A percentile compares a stretch with the other conserved stretches of the same genome.
These are phyloP conservation scores for Auanema sp. DNA, from an alignment of 2,888 invertebrate species.

Conservation along the genomic window DNA sequence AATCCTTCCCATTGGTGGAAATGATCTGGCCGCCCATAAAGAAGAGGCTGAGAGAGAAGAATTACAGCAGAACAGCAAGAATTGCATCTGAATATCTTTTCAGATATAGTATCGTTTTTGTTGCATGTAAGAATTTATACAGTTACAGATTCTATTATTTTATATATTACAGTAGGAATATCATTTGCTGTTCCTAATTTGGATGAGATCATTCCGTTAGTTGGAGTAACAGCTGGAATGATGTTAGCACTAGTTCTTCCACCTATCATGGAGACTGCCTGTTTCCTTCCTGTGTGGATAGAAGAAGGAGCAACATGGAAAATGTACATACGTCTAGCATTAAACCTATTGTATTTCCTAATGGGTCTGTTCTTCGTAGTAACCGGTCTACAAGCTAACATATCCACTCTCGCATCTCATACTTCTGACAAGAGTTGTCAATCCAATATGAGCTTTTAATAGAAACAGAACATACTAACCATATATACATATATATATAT, in stretches of 20 bases:
- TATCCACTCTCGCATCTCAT: not conserved
- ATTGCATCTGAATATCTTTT: conserved; percentile 71
- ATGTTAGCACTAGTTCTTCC: conserved; percentile 52
- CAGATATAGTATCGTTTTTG: conserved; percentile 75
- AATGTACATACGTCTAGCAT: conserved; percentile 11
- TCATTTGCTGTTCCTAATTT: conserved; percentile 58
- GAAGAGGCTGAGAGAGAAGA: conserved; percentile 24
- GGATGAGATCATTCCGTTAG: conserved; percentile 60
- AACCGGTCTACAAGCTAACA: conserved; percentile 47
- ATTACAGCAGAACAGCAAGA: conserved; percentile 9
- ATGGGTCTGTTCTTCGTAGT: conserved; percentile 49
- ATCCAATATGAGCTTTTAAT: no score
- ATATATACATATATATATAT: no score
- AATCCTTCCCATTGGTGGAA: conserved; percentile 88
- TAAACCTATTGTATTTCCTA: conserved; percentile 29
- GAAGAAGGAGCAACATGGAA: conserved; percentile 11
- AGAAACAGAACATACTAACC: no score
- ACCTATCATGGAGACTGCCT: no score
- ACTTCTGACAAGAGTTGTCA: no score
- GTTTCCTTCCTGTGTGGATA: no score
- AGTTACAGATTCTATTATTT: not conserved
- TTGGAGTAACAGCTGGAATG: conserved; percentile 61
- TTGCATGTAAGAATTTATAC: conserved; percentile 77
- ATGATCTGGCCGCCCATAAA: conserved; percentile 81
- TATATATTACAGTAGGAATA: conserved; percentile 45